These are phyloP conservation scores for Deilephila elpenor DNA, from an alignment of 2,888 invertebrate genomes.

Conservation along the genomic window DNA sequence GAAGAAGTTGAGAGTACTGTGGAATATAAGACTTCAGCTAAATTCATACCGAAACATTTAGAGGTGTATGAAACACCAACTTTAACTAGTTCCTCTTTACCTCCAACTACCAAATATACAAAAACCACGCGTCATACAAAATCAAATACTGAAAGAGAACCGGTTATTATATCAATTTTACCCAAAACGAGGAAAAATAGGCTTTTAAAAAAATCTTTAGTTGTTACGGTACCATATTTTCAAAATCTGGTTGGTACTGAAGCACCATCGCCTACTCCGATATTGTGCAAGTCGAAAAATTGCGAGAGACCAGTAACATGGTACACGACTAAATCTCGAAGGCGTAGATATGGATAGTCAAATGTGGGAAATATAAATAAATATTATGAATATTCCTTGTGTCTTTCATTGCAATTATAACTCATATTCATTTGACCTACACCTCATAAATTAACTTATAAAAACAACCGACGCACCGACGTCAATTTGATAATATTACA, in stretches of 20 bases:
- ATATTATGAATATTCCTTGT: not conserved
- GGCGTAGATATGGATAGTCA: slow-evolving; percentile 25
- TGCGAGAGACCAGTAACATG: slow-evolving; percentile 51
- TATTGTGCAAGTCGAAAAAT: slow-evolving; percentile 38
- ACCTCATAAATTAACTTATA: too few relatives aligned
- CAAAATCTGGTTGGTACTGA: not conserved
- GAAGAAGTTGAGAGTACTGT: not conserved
- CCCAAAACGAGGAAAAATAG: not conserved
- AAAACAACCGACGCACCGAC: too few relatives aligned
- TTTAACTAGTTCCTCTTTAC: not conserved
- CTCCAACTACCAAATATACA: not conserved
- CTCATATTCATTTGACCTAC: too few relatives aligned
- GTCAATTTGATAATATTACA: too few relatives aligned
- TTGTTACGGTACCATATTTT: not conserved
- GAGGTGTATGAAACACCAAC: not conserved
- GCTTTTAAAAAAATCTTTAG: not conserved
- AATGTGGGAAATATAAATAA: not conserved
- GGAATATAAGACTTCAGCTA: not conserved
- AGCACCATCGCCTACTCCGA: not conserved
- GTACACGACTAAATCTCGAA: slow-evolving; percentile 39
- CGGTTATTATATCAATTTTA: not conserved
- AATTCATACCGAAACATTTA: not conserved
- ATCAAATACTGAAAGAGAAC: not conserved
- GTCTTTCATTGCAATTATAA: not conserved
- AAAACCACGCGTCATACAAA: not conserved